Percentiles rank a stretch among this genome's conserved stretches.
Conservation (phyloP, 1,140 invertebrate genomes). For the Ladona fulva region DNA sequence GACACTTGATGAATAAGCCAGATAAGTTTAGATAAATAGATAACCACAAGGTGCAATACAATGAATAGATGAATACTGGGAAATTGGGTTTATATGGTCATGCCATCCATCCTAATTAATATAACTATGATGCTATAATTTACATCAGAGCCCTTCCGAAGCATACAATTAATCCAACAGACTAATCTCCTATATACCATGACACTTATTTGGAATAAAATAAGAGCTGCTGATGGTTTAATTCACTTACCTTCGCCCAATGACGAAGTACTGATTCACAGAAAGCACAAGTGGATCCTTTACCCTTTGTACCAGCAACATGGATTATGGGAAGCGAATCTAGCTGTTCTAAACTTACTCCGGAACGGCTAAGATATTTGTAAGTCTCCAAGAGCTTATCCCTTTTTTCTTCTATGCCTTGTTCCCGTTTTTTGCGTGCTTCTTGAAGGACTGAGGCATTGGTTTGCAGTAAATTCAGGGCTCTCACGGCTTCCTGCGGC, state of each 20-base stretch:
- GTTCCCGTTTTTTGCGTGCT: constrained; percentile 34
- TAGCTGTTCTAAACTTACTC: constrained; percentile 52
- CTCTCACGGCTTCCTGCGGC: constrained; percentile 54
- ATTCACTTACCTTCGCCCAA: background rate
- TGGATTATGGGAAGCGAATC: constrained; percentile 77
- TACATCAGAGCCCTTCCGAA: too few relatives aligned
- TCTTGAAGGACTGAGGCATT: constrained; percentile 51
- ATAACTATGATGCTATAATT: too few relatives aligned
- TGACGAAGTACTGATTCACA: constrained; percentile 79
- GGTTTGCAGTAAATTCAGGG: constrained; percentile 59
- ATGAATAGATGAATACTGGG: too few relatives aligned
- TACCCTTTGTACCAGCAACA: constrained; percentile 93
- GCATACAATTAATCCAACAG: too few relatives aligned
- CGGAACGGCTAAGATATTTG: constrained; percentile 50
- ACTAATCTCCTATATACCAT: too few relatives aligned
- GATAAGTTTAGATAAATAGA: too few relatives aligned
- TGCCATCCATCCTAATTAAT: too few relatives aligned
- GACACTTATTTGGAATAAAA: too few relatives aligned
- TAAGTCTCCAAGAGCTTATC: constrained; percentile 35
- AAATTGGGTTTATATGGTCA: too few relatives aligned
- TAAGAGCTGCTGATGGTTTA: too few relatives aligned
- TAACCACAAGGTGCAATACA: too few relatives aligned
- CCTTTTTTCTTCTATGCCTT: constrained; percentile 27
- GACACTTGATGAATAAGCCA: too few relatives aligned
- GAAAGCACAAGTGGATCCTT: constrained; percentile 90